Conservation (phyloP, 2,888 invertebrate species). For the Drosophila hamatofila region DNA sequence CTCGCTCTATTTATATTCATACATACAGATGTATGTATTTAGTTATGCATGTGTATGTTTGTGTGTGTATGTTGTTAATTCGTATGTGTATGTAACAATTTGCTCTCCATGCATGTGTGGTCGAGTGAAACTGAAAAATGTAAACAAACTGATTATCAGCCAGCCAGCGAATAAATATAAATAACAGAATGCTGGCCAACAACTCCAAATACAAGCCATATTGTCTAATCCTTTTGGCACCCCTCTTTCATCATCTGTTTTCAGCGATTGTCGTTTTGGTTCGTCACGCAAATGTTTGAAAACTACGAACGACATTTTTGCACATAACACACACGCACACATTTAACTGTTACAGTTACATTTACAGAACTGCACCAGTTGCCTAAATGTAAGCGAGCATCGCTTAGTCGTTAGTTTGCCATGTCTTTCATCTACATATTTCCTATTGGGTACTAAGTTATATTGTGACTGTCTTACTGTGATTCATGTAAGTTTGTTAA, state of each 20-base stretch:
- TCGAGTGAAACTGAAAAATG: slow-evolving; percentile 81
- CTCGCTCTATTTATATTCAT: slow-evolving; percentile 16
- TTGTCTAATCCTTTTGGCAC: slow-evolving; percentile 61
- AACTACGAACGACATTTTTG: slow-evolving; percentile 50
- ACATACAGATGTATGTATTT: background rate
- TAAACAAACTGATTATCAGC: slow-evolving; percentile 85
- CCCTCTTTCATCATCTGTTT: slow-evolving; percentile 19
- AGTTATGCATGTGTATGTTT: slow-evolving; percentile 7
- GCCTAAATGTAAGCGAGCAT: slow-evolving; percentile 45
- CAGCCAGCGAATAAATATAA: slow-evolving; percentile 83
- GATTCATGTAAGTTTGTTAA: background rate
- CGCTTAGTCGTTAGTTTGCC: slow-evolving; percentile 8
- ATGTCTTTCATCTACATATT: background rate
- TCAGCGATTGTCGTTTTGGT: background rate
- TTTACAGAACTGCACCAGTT: slow-evolving; percentile 8
- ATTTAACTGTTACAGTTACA: slow-evolving; percentile 43
- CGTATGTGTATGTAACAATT: slow-evolving; percentile 20
- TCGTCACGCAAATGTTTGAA: slow-evolving; percentile 54
- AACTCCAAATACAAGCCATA: slow-evolving; percentile 36
- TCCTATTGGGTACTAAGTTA: background rate
- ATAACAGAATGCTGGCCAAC: slow-evolving; percentile 33
- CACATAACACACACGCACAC: slow-evolving; percentile 8
- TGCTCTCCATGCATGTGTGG: slow-evolving; percentile 33
- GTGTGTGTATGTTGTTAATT: background rate
- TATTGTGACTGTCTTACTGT: background rate